phyloP scores from a whole-genome alignment of 2,888 invertebrate species.

The Crioceris asparagi region DNA sequence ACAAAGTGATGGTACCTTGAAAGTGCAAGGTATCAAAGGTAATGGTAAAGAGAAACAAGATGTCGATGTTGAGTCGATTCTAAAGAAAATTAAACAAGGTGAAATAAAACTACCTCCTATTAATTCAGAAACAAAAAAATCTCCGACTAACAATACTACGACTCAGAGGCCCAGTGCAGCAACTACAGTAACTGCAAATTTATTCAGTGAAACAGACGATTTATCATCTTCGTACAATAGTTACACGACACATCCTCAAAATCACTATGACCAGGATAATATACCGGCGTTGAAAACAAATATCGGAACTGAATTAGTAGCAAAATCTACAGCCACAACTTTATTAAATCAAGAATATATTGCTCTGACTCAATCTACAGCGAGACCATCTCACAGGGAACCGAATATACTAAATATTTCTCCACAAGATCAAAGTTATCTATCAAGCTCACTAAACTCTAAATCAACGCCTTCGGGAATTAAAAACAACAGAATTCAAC shows the following conservation, averaged over 20 bases:
- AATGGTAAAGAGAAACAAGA: constrained; percentile 61
- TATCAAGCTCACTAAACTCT: too few species aligned
- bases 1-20: constrained; percentile 74
- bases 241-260: too few species aligned
- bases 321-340: constrained; percentile 29
- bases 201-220: too few species aligned
- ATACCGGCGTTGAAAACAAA: constrained; percentile 26
- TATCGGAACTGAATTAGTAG: constrained; percentile 25
- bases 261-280: constrained; percentile 15
- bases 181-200: constrained; percentile 33
- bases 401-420: too few species aligned
- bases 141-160: too few species aligned
- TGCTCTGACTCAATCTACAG: constrained; percentile 38
- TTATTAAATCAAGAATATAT: constrained; percentile 37
- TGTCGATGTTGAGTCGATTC: constrained; percentile 67
- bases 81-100: constrained; percentile 70
- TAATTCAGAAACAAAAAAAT: constrained; percentile 21
- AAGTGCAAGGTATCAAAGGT: constrained; percentile 75
- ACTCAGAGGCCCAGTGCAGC: too few species aligned
- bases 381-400: constrained; percentile 19
- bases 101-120: constrained; percentile 71
- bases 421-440: too few species aligned
- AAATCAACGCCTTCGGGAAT: too few species aligned
- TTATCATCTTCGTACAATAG: too few species aligned
- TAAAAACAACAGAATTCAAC: too few species aligned